Evolutionary conservation across 2,113 vertebrate species (phyloP), one percentile per base, ranked within the genome.

Genomic region (Leucosticte australis): DNA sequence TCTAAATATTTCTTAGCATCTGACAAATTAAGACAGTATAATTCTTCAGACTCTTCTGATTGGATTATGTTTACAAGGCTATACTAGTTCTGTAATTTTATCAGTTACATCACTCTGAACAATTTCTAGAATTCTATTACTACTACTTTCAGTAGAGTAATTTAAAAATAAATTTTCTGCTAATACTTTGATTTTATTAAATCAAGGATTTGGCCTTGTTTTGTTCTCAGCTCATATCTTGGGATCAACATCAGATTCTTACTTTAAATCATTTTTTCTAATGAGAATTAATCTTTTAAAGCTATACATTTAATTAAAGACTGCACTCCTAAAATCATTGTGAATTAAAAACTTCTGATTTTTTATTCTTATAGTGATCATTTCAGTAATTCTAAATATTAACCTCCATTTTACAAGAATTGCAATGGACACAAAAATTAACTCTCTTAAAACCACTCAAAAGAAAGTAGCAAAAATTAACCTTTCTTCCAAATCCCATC

Each of bases 381-480:
- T 30, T 64, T 31, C 17, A 64, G 4, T 49, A 87, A 65, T 41
- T 73, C 20, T 41, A 85, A 60, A 65, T 49, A 55, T 87, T 49
- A 56, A 26, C 44, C 7, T 74, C 15, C 7, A 15, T 50, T 87
- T 79, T 75, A 8, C 11, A 69, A 88, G 53, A 88, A 73, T 26
- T 77, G 4, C 42, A 69, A 60, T 6, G 7, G 33, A 92, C 7
- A 83, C 6, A 79, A 76, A 83, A 93, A 73, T 73, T 16, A 42
- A 4, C 7, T 90, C 37, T 76, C 53, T 92, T 46, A 92, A 93
- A 94, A 42, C 10, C 49, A 77, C 37, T 62, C 53, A 57, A 21
- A 85, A 85, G 31, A 78, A 87, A 71, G 10, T 79, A 57, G 31
- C 13, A 85, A 94, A 94, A 90, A 93, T 85, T 91, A 95, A 90